Percentiles rank a stretch among this genome's conserved stretches.
Conservation (phyloP, 2,797 vertebrate species). For the Anniella stebbinsi region DNA sequence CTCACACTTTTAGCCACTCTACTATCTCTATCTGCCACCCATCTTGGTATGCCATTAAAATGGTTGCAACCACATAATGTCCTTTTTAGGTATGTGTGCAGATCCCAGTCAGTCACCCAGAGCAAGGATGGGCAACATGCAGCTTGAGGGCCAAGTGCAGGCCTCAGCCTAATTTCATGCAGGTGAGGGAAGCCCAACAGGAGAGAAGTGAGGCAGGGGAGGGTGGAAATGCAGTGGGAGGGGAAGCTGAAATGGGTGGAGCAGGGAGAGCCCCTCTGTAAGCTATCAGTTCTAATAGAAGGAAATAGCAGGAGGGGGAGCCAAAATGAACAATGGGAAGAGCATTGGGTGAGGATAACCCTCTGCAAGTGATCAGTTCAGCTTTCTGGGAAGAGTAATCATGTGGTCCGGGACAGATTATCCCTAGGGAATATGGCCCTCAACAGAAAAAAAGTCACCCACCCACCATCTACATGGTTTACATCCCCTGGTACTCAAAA, state of each 20-base stretch:
- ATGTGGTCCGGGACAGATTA: neutral
- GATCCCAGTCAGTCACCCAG: neutral
- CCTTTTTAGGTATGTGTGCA: no score
- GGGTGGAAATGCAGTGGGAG: neutral
- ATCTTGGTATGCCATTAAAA: neutral
- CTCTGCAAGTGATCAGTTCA: neutral
- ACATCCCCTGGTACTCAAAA: neutral
- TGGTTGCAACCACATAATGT: neutral
- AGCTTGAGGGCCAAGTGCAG: neutral
- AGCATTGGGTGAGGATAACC: neutral
- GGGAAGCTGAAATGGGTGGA: neutral
- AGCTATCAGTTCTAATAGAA: neutral
- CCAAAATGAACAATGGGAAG: neutral
- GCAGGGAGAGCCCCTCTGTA: neutral
- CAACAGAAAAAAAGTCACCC: neutral
- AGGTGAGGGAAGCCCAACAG: neutral
- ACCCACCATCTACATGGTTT: neutral
- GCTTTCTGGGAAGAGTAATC: neutral
- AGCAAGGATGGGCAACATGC: neutral
- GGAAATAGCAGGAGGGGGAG: neutral
- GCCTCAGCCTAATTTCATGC: neutral
- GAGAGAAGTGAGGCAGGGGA: no score
- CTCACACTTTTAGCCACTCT: neutral
- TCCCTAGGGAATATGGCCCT: neutral
- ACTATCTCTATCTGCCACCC: neutral